A percentile compares a stretch with the other conserved stretches of the same genome.
Conservation (phyloP, 1,140 invertebrate species). For the Tribolium madens region DNA sequence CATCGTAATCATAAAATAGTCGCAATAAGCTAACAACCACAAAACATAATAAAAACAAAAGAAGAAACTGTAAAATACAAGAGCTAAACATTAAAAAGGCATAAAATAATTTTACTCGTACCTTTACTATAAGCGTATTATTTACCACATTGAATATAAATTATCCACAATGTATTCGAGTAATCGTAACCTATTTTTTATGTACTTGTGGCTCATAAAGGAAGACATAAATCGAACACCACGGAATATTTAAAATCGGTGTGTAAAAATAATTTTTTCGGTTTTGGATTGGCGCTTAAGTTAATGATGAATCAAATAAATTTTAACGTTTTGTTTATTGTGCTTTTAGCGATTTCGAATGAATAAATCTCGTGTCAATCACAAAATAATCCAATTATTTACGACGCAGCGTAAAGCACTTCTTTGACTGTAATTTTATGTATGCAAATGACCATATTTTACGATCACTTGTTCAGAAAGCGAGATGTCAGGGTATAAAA, state of each 20-base stretch:
- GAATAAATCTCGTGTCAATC: background rate
- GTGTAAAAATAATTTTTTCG: background rate
- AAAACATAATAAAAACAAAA: conserved; percentile 44
- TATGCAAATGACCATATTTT: conserved; percentile 57
- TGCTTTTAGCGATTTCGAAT: background rate
- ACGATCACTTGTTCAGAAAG: conserved; percentile 55
- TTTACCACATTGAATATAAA: conserved; percentile 51
- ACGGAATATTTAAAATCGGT: conserved; percentile 42
- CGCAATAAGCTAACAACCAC: conserved; percentile 45
- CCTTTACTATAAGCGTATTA: conserved; percentile 44
- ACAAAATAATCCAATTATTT: conserved; percentile 47
- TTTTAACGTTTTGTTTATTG: conserved; percentile 6
- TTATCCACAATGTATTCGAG: conserved; percentile 50
- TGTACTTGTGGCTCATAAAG: conserved; percentile 49
- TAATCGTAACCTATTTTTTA: conserved; percentile 51
- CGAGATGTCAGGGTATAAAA: conserved; percentile 59
- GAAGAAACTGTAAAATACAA: conserved; percentile 45
- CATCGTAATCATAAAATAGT: conserved; percentile 46
- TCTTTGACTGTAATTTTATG: conserved; percentile 29
- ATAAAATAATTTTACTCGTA: conserved; percentile 48
- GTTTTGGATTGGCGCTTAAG: background rate
- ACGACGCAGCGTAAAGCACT: conserved; percentile 35
- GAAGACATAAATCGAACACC: conserved; percentile 46
- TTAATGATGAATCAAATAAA: conserved; percentile 3
- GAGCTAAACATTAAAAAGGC: conserved; percentile 42